Conservation (phyloP, 2,797 vertebrate genomes). For the Erpetoichthys calabaricus region DNA sequence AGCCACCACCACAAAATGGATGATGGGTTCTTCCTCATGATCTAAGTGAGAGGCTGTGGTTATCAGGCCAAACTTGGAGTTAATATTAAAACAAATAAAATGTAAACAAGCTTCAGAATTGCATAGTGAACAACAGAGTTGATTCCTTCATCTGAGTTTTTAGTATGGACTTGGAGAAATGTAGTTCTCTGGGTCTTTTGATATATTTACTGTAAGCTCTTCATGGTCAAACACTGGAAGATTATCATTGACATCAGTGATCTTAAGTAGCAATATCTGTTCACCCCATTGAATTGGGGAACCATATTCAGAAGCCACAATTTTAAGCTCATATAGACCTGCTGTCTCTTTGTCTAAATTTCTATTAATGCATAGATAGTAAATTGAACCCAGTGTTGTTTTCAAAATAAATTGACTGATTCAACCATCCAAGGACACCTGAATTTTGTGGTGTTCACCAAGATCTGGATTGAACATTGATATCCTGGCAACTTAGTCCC, state of each 20-base stretch:
- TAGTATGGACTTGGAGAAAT: conserved; percentile 56
- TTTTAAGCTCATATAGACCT: conserved; percentile 54
- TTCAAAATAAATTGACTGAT: conserved; percentile 57
- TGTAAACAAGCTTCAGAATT: conserved; percentile 33
- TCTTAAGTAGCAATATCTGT: conserved; percentile 45
- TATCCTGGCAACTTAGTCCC: conserved; percentile 72
- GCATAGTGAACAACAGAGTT: conserved; percentile 58
- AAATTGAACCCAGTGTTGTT: conserved; percentile 51
- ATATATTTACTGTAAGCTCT: conserved; percentile 40
- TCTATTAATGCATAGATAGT: conserved; percentile 59
- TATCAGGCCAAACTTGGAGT: conserved; percentile 57
- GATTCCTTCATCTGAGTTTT: conserved; percentile 57
- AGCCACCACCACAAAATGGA: conserved; percentile 64
- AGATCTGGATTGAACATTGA: conserved; percentile 72
- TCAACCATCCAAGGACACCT: conserved; percentile 45
- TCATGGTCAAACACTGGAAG: conserved; percentile 52
- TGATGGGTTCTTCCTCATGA: conserved; percentile 46
- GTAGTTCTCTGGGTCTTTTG: conserved; percentile 63
- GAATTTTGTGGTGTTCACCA: conserved; percentile 24
- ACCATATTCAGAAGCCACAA: conserved; percentile 61
- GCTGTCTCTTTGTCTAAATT: conserved; percentile 61
- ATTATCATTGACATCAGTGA: conserved; percentile 71
- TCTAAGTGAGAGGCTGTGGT: conserved; percentile 51
- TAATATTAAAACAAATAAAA: conserved; percentile 27
- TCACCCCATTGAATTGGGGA: conserved; percentile 52